Evolutionary conservation across 2,888 invertebrate genomes (phyloP), one percentile per base, ranked within the genome.

Genomic region (Geophilus truncorum): DNA sequence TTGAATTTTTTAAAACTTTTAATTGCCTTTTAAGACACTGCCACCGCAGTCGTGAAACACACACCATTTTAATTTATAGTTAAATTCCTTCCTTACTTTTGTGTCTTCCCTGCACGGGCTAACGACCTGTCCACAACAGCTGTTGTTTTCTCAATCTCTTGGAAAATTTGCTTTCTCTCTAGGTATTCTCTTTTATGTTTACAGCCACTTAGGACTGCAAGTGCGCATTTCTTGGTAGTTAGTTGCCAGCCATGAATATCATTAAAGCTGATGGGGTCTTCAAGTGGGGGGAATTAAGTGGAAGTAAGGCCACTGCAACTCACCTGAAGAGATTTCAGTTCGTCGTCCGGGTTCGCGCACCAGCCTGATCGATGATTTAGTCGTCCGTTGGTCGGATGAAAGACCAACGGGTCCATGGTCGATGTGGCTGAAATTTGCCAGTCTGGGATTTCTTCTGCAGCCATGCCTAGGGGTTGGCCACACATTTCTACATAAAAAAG

Each of bases 381-480:
- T 80, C 84, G 80, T 25, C 82, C 84, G 36, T 84, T 84, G 9
- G 82, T 82, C n/a, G 81, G 80, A 76, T 83, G 82, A 25, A 83
- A 82, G 5, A 82, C 81, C 9, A 82, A 81, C 10, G 79, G 79
- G 15, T 83, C 81, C 21, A 83, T 83, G 62, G 81, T 82, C 0
- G 84, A 84, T 1, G 84, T 82, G 7, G 84, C 83, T 21, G 79
- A 82, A 12, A 84, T 82, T 28, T 84, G 84, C 10, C 80, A 78
- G 77, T 84, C 84, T 12, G 83, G 83, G 25, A 84, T 84, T 79
- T 84, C 84, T 83, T 84, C 84, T 0, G 84, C 83, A 12, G 84
- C 84, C 84, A 84, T 84, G n/a, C 84, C 84, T 28, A 84, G 80
- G 15, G 84, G 84, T 76, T 84, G 84, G 0, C 84, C 84, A 81